Percentiles rank a stretch among this genome's conserved stretches.
Conservation (phyloP, 2,113 vertebrate genomes). For the Rousettus leschenaultii region DNA sequence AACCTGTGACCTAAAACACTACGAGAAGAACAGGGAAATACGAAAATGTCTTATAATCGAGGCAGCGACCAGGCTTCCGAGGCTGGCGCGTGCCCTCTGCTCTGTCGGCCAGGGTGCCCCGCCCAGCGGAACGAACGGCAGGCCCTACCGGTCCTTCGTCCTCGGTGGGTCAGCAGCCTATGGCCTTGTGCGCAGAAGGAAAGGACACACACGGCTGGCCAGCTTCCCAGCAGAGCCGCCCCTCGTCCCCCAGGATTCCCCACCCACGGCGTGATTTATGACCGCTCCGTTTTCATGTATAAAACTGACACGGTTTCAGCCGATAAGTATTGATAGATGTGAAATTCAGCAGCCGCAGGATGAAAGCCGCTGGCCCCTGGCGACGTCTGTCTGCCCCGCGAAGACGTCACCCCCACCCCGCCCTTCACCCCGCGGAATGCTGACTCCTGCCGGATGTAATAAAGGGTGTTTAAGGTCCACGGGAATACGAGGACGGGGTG, state of each 20-base stretch:
- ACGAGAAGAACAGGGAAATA: neutral
- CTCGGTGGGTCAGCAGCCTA: neutral
- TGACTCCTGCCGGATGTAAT: conserved; percentile 84
- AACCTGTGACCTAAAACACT: neutral
- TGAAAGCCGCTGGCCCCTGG: conserved; percentile 88
- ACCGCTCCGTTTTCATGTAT: conserved; percentile 79
- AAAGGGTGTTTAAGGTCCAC: conserved; percentile 78
- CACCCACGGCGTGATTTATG: conserved; percentile 81
- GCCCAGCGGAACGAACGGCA: neutral
- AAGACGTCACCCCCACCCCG: conserved; percentile 78
- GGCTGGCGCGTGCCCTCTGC: neutral
- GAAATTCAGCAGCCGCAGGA: conserved; percentile 84
- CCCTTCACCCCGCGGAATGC: conserved; percentile 87
- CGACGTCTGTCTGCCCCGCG: conserved; percentile 85
- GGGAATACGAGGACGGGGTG: conserved; percentile 51
- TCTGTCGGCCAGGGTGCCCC: neutral
- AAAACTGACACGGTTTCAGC: conserved; percentile 85
- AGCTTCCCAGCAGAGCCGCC: conserved; percentile 33
- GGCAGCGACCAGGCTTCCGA: neutral
- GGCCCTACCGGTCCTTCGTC: neutral
- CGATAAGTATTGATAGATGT: conserved; percentile 89
- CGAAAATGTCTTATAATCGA: neutral
- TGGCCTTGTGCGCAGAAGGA: neutral
- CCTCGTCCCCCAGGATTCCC: neutral
- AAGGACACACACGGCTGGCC: conserved; percentile 54